phyloP scores from a whole-genome alignment of 2,797 vertebrate genomes.

The Esox lucius region DNA sequence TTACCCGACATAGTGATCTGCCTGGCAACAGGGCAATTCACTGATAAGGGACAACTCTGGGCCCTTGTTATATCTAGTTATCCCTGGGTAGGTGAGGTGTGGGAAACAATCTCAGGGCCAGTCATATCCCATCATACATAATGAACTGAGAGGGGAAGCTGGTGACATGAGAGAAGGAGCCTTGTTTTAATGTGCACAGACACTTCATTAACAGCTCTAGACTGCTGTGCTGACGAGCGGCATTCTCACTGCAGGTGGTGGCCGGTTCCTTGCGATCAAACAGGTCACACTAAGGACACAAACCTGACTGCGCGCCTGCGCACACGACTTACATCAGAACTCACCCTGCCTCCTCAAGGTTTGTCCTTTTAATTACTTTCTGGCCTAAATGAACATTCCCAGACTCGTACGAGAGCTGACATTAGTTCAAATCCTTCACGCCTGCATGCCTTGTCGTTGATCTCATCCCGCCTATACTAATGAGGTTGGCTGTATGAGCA shows the following conservation, averaged over 20 bases:
- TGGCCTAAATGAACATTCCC: not conserved
- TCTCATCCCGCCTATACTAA: slow-evolving; percentile 30
- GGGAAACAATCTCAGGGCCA: too few relatives aligned
- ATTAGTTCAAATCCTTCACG: not conserved
- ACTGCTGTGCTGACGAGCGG: slow-evolving; percentile 11
- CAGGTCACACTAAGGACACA: slow-evolving; percentile 11
- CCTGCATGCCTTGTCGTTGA: not conserved
- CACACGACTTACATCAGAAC: not conserved
- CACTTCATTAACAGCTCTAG: slow-evolving; percentile 21
- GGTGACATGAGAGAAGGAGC: slow-evolving; percentile 26
- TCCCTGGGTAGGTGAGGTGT: too few relatives aligned
- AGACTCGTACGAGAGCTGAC: not conserved
- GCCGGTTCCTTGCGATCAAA: not conserved
- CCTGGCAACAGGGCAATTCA: not conserved
- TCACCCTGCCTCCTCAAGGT: not conserved
- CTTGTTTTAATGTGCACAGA: slow-evolving; percentile 30
- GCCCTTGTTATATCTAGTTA: not conserved
- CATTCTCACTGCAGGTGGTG: slow-evolving; percentile 6
- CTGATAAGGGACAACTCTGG: not conserved
- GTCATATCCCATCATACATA: too few relatives aligned
- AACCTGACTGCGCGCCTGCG: not conserved
- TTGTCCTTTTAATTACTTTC: slow-evolving; percentile 19
- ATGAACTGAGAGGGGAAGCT: slow-evolving; percentile 33
- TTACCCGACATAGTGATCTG: not conserved
- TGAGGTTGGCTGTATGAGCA: slow-evolving; percentile 20